Evolutionary conservation across 2,888 invertebrate species (phyloP).

Genomic region (Caenorhabditis sp.): DNA sequence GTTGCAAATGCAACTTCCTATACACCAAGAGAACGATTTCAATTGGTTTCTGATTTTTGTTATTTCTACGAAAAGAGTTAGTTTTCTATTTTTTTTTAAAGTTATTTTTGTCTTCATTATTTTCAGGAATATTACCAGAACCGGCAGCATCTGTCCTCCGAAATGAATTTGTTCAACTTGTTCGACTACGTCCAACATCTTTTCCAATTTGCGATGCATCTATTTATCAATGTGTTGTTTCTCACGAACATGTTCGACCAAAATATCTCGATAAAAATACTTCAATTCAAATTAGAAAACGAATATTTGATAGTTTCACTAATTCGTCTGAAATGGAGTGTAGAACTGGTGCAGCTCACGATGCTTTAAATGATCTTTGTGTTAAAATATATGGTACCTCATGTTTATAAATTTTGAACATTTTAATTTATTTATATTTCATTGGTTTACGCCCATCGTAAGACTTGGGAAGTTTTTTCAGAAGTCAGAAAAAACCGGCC

Average conservation of each 20-base stretch:
- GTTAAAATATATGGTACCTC: constrained; percentile 39
- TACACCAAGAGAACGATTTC: constrained; percentile 43
- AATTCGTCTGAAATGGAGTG: constrained; percentile 49
- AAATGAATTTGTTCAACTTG: constrained; percentile 44
- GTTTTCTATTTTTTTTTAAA: neutral
- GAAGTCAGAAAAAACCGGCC: too few species aligned
- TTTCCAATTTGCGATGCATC: constrained; percentile 48
- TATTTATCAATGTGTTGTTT: constrained; percentile 37
- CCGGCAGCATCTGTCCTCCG: constrained; percentile 43
- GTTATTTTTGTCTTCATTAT: neutral
- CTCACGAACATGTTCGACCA: constrained; percentile 23
- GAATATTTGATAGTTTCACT: constrained; percentile 39
- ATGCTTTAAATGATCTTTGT: constrained; percentile 51
- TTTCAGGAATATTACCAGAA: constrained; percentile 37
- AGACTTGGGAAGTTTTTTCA: too few species aligned
- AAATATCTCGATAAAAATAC: constrained; percentile 19
- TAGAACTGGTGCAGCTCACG: constrained; percentile 37
- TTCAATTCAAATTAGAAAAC: constrained; percentile 13
- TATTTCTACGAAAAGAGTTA: constrained; percentile 45
- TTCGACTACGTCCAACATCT: constrained; percentile 31
- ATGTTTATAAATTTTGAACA: constrained; percentile 41
- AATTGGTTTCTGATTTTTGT: constrained; percentile 50
- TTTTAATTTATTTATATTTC: too few species aligned
- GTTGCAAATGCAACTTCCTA: constrained; percentile 47
- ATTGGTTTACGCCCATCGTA: too few species aligned